Conservation (phyloP, 1,140 invertebrate species). For the Brachionus asplanchnoidis region DNA sequence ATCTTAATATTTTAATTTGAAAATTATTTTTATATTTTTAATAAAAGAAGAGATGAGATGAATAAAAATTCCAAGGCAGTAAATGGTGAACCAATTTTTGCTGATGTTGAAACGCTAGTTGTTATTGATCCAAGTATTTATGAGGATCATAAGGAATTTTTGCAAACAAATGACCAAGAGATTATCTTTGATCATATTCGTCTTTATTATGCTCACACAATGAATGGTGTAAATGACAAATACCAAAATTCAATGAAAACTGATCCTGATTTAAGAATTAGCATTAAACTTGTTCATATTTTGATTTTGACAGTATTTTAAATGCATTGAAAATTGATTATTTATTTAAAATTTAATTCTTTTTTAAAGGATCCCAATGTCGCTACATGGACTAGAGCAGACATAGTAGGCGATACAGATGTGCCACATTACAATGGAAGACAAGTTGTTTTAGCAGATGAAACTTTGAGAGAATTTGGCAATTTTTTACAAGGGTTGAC, state of each 20-base stretch:
- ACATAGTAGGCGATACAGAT: background rate
- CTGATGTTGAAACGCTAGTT: constrained; percentile 26
- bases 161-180: background rate
- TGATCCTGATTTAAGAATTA: constrained; percentile 29
- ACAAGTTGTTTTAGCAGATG: background rate
- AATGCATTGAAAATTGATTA: background rate
- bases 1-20: too few species aligned
- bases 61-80: background rate
- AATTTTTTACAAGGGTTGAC: background rate
- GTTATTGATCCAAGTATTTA: background rate
- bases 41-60: too few species aligned
- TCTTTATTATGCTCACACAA: background rate
- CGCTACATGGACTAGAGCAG: background rate
- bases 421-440: background rate
- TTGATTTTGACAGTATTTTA: constrained; percentile 24
- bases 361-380: background rate
- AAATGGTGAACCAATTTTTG: background rate
- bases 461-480: background rate
- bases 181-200: background rate
- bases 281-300: background rate
- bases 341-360: too few species aligned
- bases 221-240: background rate
- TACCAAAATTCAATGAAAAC: background rate
- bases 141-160: background rate
- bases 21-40: too few species aligned